Percentiles rank a stretch among this genome's conserved stretches.
Conservation (phyloP, 2,888 invertebrate species). For the Sepiola atlantica region DNA sequence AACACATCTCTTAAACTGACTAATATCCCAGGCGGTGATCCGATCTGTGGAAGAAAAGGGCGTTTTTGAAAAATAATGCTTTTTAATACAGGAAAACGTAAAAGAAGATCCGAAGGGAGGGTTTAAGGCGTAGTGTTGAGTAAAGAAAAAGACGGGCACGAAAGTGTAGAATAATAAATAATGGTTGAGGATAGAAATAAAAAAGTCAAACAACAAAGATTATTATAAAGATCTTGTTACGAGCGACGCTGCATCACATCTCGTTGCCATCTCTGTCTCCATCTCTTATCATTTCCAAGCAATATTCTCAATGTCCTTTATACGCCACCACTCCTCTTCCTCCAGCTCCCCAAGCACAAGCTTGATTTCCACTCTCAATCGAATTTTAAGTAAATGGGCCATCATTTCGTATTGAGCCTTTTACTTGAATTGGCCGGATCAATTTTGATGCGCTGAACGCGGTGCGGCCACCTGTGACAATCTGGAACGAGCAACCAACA, state of each 20-base stretch:
- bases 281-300: not conserved
- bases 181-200: too few species aligned
- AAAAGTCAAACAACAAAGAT: not conserved
- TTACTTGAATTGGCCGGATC: not conserved
- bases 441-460: conserved; percentile 19
- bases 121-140: too few species aligned
- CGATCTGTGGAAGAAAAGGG: too few species aligned
- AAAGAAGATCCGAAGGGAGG: too few species aligned
- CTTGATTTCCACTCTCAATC: not conserved
- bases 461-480: not conserved
- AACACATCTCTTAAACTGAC: too few species aligned
- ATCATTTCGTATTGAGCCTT: not conserved
- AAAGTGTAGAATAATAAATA: too few species aligned
- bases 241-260: not conserved
- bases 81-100: too few species aligned
- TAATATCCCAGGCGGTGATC: too few species aligned
- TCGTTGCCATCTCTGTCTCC: not conserved
- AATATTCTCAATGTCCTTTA: not conserved
- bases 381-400: conserved; percentile 7
- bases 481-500: conserved; percentile 7
- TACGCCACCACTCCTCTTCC: not conserved
- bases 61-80: too few species aligned
- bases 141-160: too few species aligned
- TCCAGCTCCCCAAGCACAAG: not conserved
- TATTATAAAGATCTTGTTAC: not conserved